Base-by-base conservation (phyloP, 2,113 vertebrate genomes). In the Cephalopterus ornatus region DNA sequence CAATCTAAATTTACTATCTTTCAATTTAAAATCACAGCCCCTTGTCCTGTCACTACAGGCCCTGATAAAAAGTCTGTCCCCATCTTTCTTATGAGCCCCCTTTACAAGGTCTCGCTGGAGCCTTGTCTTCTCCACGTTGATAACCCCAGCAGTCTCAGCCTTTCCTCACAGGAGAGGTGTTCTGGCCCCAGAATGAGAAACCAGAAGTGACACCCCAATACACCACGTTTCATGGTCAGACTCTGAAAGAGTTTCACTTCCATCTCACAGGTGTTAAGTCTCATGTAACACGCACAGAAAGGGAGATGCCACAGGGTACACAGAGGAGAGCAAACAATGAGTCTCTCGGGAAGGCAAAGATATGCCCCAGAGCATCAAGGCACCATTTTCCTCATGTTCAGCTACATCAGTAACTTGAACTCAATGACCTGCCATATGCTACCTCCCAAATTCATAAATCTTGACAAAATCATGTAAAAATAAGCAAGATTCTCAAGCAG, bases 261-360 rank as follows among this genome's bases (percentile, higher is more conserved):
- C 42, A 67, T 14, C 32, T 52, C 46, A 61, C 0, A 1, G 16
- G 26, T 13, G 9, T 46, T 37, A 22, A 75, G 80, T 67, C 28
- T 53, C 32, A 8, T 0, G 0, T 30, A 41, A 44, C 3, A 1
- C 3, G 32, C 55, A 30, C 18, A 47, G 8, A 39, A 33, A 33
- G 39, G 59, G 22, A 87, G 47, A 47, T n/a, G 47, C 46, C 39
- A 62, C 12, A 5, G 0, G 12, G 42, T 35, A 55, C 50, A 47
- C 6, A 42, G 26, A 72, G 13, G 8, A 83, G 52, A 68, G 35
- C 49, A 73, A 58, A n/a, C 21, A 53, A 6, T 44, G 39, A 73
- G 33, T 46, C 33, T 72, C 68, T 26, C 23, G 24, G 30, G 33
- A 81, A 58, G 12, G 30, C 27, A 62, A 66, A 85, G 41, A 83